Evolutionary conservation across 2,888 invertebrate species (phyloP).

Genomic region (Eurytoma adleriae): DNA sequence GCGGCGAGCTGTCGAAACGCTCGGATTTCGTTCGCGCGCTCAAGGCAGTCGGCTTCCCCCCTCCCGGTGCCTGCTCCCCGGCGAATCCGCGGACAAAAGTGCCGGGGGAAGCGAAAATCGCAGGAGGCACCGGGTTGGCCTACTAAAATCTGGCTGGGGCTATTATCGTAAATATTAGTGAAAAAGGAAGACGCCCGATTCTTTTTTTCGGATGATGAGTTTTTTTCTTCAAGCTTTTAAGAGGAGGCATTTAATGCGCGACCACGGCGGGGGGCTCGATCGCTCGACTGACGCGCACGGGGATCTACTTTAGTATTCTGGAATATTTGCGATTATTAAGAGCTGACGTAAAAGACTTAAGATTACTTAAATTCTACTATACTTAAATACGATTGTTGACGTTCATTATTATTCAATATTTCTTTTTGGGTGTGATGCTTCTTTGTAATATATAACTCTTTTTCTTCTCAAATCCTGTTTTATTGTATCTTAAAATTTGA

Average conservation of each 20-base stretch:
- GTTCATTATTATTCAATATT: too few species aligned
- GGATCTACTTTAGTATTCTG: not conserved
- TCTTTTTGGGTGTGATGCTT: too few species aligned
- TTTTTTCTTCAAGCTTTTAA: too few species aligned
- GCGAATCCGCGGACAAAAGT: too few species aligned
- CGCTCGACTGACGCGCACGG: not conserved
- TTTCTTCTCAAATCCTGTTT: not conserved
- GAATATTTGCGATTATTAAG: not conserved
- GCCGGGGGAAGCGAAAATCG: not conserved
- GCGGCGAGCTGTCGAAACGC: conserved; percentile 6
- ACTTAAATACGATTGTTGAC: not conserved
- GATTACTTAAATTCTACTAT: not conserved
- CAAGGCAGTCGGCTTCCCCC: conserved; percentile 41
- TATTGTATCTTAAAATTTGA: too few species aligned
- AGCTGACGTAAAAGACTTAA: not conserved
- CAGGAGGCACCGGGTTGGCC: not conserved
- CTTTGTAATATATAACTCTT: not conserved
- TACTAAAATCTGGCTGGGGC: not conserved
- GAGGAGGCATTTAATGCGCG: too few species aligned
- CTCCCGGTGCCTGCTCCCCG: not conserved
- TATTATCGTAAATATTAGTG: conserved; percentile 17
- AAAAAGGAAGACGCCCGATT: not conserved
- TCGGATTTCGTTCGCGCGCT: conserved; percentile 30
- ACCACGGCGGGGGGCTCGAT: too few species aligned
- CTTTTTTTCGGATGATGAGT: not conserved